Evolutionary conservation across 1,140 invertebrate genomes (phyloP), one percentile per base, ranked within the genome.

Genomic region (Drosophila sp.): DNA sequence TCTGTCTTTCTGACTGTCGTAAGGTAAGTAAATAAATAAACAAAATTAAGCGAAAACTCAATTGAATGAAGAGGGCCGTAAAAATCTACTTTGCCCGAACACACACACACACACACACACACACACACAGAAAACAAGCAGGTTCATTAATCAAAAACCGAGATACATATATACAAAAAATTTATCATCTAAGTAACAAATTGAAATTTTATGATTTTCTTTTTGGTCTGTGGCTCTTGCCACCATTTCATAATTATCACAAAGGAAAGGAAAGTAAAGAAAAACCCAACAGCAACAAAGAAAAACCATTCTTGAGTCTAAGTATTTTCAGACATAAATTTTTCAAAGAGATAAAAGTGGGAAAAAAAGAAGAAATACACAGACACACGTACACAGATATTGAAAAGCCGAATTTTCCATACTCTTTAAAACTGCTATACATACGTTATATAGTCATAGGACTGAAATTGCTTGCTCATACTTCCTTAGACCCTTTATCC

Each of bases 281-380:
- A 50, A 47, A 50, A 50, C 44, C 44, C 44, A 50, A 27, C 23
- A 50, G 44, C 44, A 50, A 50, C 44, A 50, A 50, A 50, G 44
- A 50, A 50, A 38, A 50, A 23, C 44, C 44, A 10, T 27, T 23
- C 44, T 50, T 50, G 44, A 25, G 44, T 50, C 44, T 50, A 50
- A 8, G 23, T 50, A 50, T 50, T 50, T 50, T 50, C 44, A 50
- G 44, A 50, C 44, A 50, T 50, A 50, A 25, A 50, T 50, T 50
- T 47, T 50, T 50, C 44, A 50, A 27, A 50, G 40, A 50, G 44
- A 50, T 50, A 50, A 50, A 50, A n/a, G 23, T 6, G 25, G n/a
- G 25, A 3, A 17, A 25, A 47, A 25, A 47, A 27, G 17, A 47
- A 23, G 23, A 44, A 44, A 44, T 17, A 44, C 35, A 38, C 8